Conservation (phyloP, 2,113 vertebrate species). For the Lophura nycthemera region DNA sequence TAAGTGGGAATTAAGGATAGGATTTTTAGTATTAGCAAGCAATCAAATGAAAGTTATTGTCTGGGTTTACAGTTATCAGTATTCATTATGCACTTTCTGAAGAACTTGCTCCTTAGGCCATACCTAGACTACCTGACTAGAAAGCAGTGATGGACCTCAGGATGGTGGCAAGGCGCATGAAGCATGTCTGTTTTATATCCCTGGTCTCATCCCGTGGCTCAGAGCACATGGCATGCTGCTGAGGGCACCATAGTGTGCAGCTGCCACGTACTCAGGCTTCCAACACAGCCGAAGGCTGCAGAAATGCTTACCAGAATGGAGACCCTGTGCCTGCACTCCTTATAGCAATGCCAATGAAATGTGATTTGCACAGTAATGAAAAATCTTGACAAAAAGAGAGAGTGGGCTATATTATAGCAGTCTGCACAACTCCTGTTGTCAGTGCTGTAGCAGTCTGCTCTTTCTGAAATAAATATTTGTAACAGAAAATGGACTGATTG, state of each 20-base stretch:
- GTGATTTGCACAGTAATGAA: not conserved
- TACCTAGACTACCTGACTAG: fast-evolving
- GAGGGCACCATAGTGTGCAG: not conserved
- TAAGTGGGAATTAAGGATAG: not conserved
- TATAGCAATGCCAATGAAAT: not conserved
- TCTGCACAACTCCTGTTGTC: not conserved
- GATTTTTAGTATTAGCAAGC: not conserved
- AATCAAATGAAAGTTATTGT: not conserved
- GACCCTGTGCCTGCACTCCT: not conserved
- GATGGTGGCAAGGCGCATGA: not conserved
- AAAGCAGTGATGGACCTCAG: not conserved
- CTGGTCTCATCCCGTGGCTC: not conserved
- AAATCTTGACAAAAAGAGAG: not conserved
- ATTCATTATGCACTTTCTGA: not conserved
- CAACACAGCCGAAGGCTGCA: not conserved
- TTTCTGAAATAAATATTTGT: not conserved
- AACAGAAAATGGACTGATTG: not conserved
- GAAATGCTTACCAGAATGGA: not conserved
- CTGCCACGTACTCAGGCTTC: not conserved
- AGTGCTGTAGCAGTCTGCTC: not conserved
- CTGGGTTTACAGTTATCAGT: not conserved
- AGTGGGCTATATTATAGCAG: fast-evolving
- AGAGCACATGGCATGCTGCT: fast-evolving
- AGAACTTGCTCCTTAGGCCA: not conserved
- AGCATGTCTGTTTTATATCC: not conserved